Conservation (phyloP, 2,888 invertebrate genomes). For the Lissocephala sabroskyi region DNA sequence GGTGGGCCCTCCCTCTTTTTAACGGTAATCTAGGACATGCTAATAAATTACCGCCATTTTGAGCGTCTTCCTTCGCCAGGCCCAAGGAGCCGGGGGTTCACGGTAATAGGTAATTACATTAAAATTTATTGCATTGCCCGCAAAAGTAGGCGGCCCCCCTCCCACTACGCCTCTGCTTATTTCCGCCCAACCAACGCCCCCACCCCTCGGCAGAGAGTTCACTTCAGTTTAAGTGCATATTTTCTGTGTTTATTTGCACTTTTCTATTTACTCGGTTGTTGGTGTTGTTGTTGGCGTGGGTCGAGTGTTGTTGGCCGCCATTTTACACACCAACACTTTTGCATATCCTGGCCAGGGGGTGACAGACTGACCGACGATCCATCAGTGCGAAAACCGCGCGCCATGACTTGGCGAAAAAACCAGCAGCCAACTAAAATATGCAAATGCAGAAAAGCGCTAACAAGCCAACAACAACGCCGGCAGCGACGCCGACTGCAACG, state of each 20-base stretch:
- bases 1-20: slow-evolving; percentile 27
- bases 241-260: slow-evolving; percentile 56
- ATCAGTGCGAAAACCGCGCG: slow-evolving; percentile 9
- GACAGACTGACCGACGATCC: not conserved
- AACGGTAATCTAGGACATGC: slow-evolving; percentile 69
- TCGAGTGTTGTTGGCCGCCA: slow-evolving; percentile 35
- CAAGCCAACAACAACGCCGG: too few relatives aligned
- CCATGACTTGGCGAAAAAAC: slow-evolving; percentile 57
- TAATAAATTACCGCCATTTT: slow-evolving; percentile 69
- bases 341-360: slow-evolving; percentile 54
- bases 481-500: too few relatives aligned
- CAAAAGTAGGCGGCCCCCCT: too few relatives aligned
- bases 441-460: too few relatives aligned
- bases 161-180: too few relatives aligned
- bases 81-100: too few relatives aligned
- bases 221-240: slow-evolving; percentile 61
- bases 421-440: too few relatives aligned
- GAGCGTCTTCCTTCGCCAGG: slow-evolving; percentile 39
- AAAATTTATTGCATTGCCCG: slow-evolving; percentile 70
- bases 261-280: slow-evolving; percentile 38
- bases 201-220: slow-evolving; percentile 49
- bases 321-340: slow-evolving; percentile 62
- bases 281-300: slow-evolving; percentile 28
- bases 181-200: too few relatives aligned
- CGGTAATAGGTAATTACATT: slow-evolving; percentile 71